A percentile compares a stretch with the other conserved stretches of the same genome.
Conservation (phyloP, 2,888 invertebrate genomes). For the Gerris lacustris region DNA sequence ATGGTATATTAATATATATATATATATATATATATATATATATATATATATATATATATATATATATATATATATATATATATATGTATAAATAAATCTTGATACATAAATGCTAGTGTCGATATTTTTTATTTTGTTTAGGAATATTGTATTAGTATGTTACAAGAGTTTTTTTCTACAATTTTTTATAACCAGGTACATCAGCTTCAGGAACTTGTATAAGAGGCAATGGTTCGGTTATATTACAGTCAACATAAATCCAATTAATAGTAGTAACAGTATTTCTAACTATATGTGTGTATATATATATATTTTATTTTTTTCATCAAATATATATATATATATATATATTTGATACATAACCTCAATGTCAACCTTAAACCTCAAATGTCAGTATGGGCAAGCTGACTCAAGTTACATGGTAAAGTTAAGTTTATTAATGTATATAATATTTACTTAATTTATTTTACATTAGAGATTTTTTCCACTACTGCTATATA, state of each 20-base stretch:
- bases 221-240: constrained; percentile 18
- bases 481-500: too few species aligned
- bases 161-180: constrained; percentile 20
- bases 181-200: constrained; percentile 22
- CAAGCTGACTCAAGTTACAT: too few species aligned
- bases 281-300: neutral
- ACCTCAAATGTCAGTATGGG: too few species aligned
- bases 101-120: constrained; percentile 23
- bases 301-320: neutral
- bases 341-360: too few species aligned
- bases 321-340: neutral
- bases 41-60: neutral
- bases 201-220: constrained; percentile 24
- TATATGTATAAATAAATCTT: constrained; percentile 21
- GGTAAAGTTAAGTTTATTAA: too few species aligned
- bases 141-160: constrained; percentile 17
- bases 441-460: too few species aligned
- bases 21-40: neutral
- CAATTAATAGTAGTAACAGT: neutral
- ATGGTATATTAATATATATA: constrained; percentile 2
- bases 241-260: neutral
- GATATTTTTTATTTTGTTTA: constrained; percentile 17
- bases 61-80: constrained; percentile 12
- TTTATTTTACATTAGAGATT: neutral
- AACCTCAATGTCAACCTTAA: too few species aligned